Evolutionary conservation across 2,113 vertebrate genomes (phyloP).

Genomic region (Syrmaticus mikado): DNA sequence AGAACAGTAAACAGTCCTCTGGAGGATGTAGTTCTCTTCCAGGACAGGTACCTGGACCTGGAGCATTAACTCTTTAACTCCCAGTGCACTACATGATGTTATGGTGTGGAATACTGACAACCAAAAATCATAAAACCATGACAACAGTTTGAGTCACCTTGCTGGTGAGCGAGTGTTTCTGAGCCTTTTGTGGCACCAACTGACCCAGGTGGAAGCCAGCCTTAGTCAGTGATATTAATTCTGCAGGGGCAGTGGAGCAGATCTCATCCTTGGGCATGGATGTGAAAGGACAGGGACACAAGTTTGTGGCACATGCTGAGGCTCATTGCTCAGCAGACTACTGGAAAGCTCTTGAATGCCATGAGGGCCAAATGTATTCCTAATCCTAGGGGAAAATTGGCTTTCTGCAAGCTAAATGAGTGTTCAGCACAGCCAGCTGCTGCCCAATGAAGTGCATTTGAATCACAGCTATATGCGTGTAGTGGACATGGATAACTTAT

Average conservation of each 20-base stretch:
- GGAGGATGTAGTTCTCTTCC: too few relatives aligned
- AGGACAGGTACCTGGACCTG: too few relatives aligned
- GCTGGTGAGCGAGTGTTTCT: background rate
- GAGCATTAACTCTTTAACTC: too few relatives aligned
- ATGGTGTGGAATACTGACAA: too few relatives aligned
- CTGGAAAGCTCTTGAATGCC: background rate
- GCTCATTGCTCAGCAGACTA: background rate
- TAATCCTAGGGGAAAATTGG: background rate
- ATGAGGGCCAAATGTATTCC: background rate
- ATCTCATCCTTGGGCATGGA: background rate
- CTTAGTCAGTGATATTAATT: background rate
- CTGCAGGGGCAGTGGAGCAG: background rate
- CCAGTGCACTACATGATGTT: too few relatives aligned
- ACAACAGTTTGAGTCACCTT: background rate
- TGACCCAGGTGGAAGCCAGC: background rate
- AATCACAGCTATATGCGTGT: rapidly evolving
- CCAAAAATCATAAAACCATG: too few relatives aligned
- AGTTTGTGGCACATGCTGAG: background rate
- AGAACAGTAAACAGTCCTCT: too few relatives aligned
- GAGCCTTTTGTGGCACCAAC: background rate
- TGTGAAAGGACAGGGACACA: background rate
- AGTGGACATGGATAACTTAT: background rate
- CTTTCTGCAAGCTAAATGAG: background rate
- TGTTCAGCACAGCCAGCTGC: background rate
- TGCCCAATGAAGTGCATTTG: background rate